Conservation (phyloP, 2,113 vertebrate species). For the Dicaeum eximium region DNA sequence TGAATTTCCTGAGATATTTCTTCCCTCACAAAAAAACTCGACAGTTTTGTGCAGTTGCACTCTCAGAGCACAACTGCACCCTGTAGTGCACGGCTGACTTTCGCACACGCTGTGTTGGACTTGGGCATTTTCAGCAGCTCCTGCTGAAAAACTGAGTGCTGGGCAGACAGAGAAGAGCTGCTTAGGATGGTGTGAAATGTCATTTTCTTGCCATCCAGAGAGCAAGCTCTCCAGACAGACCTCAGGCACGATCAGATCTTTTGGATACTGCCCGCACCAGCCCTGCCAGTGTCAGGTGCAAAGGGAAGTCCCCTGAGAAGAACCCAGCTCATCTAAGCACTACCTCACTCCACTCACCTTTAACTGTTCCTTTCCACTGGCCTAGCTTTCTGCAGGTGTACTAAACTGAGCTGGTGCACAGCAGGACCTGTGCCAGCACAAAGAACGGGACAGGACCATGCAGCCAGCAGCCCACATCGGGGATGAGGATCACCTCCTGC, state of each 20-base stretch:
- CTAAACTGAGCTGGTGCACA: not conserved
- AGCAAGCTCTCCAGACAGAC: not conserved
- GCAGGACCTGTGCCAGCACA: not conserved
- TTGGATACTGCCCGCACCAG: fast-evolving
- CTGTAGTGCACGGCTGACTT: fast-evolving
- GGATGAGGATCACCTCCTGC: not conserved
- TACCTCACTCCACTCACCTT: not conserved
- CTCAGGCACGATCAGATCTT: not conserved
- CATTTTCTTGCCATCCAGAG: not conserved
- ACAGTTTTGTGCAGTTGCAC: not conserved
- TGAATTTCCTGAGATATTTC: not conserved
- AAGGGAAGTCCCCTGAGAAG: not conserved
- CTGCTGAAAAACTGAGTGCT: not conserved
- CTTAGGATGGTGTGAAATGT: not conserved
- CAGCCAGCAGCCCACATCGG: fast-evolving
- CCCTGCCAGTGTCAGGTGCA: not conserved
- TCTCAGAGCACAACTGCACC: not conserved
- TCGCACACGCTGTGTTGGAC: fast-evolving
- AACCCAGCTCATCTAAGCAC: not conserved
- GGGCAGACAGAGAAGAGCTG: not conserved
- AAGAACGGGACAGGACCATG: not conserved
- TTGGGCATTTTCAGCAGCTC: not conserved
- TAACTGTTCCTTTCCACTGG: not conserved
- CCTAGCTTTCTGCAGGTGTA: not conserved
- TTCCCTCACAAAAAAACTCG: not conserved